These are phyloP conservation scores for Catharus fuscescens DNA, from an alignment of 2,113 vertebrate species.

Conservation along the genomic window DNA sequence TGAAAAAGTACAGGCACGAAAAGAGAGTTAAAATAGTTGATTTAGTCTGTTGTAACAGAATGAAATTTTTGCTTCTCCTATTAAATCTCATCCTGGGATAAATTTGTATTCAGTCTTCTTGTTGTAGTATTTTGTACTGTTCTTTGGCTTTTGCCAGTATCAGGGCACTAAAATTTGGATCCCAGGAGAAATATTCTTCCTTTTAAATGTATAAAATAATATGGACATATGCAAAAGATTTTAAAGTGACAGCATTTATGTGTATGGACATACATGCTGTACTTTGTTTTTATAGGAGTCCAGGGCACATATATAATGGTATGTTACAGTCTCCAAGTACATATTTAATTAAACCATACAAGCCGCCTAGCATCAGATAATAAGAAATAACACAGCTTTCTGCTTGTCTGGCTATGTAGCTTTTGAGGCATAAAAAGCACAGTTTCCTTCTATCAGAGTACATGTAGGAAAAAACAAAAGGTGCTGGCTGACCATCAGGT, in stretches of 20 bases:
- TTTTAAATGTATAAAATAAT: not conserved
- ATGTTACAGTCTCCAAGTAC: not conserved
- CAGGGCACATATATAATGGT: not conserved
- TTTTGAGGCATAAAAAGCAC: not conserved
- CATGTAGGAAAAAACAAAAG: not conserved
- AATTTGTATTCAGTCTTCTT: not conserved
- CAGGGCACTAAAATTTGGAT: not conserved
- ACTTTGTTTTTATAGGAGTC: not conserved
- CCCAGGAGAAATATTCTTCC: not conserved
- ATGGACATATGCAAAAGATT: not conserved
- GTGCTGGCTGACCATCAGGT: conserved; percentile 3
- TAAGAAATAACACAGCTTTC: not conserved
- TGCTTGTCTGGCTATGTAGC: not conserved
- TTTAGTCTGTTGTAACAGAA: not conserved
- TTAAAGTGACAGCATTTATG: not conserved
- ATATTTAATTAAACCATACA: not conserved
- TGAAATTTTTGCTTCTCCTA: not conserved
- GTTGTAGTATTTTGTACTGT: not conserved
- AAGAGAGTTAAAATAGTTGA: not conserved
- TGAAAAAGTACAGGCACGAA: not conserved
- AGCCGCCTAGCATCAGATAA: not conserved
- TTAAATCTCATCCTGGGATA: not conserved
- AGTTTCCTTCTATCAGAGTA: not conserved
- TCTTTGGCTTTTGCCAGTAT: not conserved
- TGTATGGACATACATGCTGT: not conserved